These are phyloP conservation scores for Diabrotica virgifera DNA, from an alignment of 1,140 invertebrate genomes.

Conservation along the genomic window DNA sequence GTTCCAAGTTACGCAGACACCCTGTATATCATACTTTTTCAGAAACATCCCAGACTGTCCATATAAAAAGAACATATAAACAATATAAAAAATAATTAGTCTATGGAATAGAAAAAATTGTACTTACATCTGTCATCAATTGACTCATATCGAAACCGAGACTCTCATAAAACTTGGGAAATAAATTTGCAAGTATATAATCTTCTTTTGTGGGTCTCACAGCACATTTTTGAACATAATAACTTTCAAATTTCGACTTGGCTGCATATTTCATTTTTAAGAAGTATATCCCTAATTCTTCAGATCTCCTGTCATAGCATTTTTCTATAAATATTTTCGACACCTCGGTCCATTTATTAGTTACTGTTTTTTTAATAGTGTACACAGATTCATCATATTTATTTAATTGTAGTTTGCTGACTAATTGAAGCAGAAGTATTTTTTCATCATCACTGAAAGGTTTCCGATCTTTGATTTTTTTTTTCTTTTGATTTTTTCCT, in stretches of 20 bases:
- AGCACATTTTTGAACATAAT: neutral
- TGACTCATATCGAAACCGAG: neutral
- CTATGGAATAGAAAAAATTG: too few relatives aligned
- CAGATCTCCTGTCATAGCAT: neutral
- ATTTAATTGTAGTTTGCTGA: constrained; percentile 3
- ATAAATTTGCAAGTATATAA: constrained; percentile 9
- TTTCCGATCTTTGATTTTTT: too few relatives aligned
- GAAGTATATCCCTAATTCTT: neutral
- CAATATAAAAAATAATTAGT: too few relatives aligned
- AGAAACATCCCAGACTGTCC: too few relatives aligned
- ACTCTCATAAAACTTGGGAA: neutral
- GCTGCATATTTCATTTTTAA: constrained; percentile 4
- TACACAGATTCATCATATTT: neutral
- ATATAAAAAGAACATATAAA: too few relatives aligned
- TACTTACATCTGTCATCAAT: constrained; percentile 8
- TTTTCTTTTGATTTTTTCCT: too few relatives aligned
- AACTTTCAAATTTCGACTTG: neutral
- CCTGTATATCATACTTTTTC: too few relatives aligned
- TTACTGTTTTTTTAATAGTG: neutral
- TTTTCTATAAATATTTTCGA: neutral
- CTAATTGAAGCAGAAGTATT: neutral
- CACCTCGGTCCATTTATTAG: neutral
- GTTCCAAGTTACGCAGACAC: too few relatives aligned
- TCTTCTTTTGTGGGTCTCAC: neutral
- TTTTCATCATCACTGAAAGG: constrained; percentile 3